These are phyloP conservation scores for Otis tarda DNA, from an alignment of 2,113 vertebrate species.

Conservation along the genomic window DNA sequence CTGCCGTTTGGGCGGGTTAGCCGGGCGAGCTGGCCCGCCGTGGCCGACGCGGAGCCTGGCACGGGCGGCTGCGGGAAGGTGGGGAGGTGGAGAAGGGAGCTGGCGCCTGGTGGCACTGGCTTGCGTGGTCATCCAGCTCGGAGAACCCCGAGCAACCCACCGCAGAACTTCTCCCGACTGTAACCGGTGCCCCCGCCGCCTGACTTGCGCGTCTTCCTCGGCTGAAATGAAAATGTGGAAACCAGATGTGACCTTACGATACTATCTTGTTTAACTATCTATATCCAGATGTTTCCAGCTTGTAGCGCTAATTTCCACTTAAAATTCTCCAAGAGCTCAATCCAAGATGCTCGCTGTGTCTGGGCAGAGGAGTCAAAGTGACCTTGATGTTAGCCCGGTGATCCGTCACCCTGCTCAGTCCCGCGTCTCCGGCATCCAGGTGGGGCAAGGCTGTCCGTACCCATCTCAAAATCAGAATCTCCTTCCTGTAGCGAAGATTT, in stretches of 20 bases:
- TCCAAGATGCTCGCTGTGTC: neutral
- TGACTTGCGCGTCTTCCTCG: neutral
- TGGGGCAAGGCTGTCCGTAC: neutral
- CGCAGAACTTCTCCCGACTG: neutral
- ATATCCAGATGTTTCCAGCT: conserved; percentile 44
- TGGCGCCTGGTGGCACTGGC: neutral
- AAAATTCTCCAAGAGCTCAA: neutral
- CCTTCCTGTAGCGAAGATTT: neutral
- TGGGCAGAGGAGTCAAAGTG: neutral
- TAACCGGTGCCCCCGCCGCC: accelerated
- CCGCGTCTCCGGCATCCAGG: neutral
- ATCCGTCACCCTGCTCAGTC: accelerated
- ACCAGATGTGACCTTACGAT: conserved; percentile 11
- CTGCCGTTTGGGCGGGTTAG: neutral
- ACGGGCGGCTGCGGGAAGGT: accelerated
- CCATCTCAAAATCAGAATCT: neutral
- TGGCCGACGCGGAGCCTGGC: neutral
- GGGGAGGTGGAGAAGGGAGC: neutral
- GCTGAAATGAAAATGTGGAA: conserved; percentile 16
- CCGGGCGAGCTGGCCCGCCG: neutral
- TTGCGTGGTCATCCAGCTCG: neutral
- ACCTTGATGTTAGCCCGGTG: accelerated
- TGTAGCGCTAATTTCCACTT: conserved; percentile 43
- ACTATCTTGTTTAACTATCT: conserved; percentile 34
- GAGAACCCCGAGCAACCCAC: neutral